Conservation (phyloP, 2,797 vertebrate species). For the Sebastes hubbsi region DNA sequence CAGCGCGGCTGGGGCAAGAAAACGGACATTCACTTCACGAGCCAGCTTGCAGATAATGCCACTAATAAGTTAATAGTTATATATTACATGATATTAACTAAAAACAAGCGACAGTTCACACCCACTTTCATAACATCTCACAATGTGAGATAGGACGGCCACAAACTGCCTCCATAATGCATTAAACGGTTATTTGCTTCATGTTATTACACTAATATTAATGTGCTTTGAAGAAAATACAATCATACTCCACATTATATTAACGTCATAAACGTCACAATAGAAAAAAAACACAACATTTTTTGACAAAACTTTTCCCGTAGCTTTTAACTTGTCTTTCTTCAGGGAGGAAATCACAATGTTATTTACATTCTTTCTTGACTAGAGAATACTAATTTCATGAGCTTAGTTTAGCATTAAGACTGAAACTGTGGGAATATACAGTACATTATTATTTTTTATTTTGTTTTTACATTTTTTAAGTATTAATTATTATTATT, state of each 20-base stretch:
- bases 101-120: not conserved
- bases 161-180: not conserved
- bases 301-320: not conserved
- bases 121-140: not conserved
- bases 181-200: not conserved
- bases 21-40: constrained; percentile 33
- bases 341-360: not conserved
- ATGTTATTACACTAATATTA: not conserved
- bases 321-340: not conserved
- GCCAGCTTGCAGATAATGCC: not conserved
- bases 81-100: not conserved
- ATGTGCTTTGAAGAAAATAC: not conserved
- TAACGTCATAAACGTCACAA: not conserved
- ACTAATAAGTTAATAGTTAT: not conserved
- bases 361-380: not conserved
- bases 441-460: too few species aligned
- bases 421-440: not conserved
- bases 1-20: not conserved
- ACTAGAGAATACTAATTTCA: not conserved
- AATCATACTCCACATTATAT: not conserved
- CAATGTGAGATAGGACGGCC: not conserved
- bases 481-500: too few species aligned
- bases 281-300: not conserved
- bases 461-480: too few species aligned
- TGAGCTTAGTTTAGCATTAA: not conserved